Evolutionary conservation across 1,140 invertebrate species (phyloP).

Genomic region (Teleopsis dalmanni): DNA sequence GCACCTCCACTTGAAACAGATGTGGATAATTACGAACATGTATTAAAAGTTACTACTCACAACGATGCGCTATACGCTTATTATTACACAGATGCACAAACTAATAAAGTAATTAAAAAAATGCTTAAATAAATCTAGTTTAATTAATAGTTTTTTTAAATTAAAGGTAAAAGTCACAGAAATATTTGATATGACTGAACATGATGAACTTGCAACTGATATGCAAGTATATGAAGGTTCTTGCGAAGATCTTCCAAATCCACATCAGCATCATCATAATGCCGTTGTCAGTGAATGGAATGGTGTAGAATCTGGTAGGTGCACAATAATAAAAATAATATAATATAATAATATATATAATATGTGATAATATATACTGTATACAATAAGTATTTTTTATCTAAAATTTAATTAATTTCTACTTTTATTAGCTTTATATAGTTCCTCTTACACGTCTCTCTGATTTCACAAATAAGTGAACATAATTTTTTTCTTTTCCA

Average conservation of each 20-base stretch:
- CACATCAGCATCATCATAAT: slow-evolving; percentile 25
- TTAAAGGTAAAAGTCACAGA: slow-evolving; percentile 68
- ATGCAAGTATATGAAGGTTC: slow-evolving; percentile 27
- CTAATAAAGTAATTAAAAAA: slow-evolving; percentile 56
- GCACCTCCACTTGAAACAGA: slow-evolving; percentile 33
- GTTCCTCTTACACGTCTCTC: no score
- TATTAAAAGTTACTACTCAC: slow-evolving; percentile 72
- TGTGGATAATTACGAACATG: slow-evolving; percentile 78
- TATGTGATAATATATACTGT: background rate
- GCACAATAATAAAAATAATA: no score
- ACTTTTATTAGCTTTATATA: no score
- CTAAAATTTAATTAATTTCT: no score
- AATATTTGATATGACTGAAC: slow-evolving; percentile 76
- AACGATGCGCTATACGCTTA: slow-evolving; percentile 83
- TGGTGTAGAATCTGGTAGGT: slow-evolving; percentile 38
- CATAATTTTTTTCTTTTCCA: slow-evolving; percentile 30
- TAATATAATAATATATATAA: background rate
- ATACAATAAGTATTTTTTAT: background rate
- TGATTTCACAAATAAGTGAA: no score
- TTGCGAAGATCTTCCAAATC: slow-evolving; percentile 28
- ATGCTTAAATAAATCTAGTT: background rate
- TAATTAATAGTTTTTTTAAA: background rate
- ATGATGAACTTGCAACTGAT: slow-evolving; percentile 44
- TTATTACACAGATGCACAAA: slow-evolving; percentile 78
- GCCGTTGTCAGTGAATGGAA: slow-evolving; percentile 40